Evolutionary conservation across 2,888 invertebrate genomes (phyloP).

Genomic region (Diarsia rubi): DNA sequence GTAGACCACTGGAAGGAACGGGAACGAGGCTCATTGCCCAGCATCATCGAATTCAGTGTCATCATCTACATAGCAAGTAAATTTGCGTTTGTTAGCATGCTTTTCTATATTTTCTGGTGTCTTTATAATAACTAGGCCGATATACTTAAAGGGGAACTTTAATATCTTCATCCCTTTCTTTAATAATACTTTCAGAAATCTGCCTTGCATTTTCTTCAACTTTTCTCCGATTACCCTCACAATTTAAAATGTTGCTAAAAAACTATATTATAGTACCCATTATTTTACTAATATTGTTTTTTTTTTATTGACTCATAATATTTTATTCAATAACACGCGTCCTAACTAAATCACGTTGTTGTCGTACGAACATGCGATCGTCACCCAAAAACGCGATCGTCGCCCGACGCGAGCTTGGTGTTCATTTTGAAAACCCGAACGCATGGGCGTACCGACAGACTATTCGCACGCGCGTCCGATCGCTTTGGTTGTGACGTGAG

Average conservation of each 20-base stretch:
- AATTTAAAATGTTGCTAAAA: neutral
- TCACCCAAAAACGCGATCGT: neutral
- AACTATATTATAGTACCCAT: no score
- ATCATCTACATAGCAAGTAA: constrained; percentile 97
- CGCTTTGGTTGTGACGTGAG: neutral
- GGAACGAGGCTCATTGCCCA: constrained; percentile 95
- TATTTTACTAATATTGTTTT: neutral
- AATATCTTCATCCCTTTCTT: neutral
- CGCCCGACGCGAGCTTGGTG: no score
- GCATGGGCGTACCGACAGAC: neutral
- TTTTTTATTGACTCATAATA: neutral
- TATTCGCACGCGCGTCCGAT: neutral
- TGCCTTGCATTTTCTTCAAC: neutral
- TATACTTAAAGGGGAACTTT: neutral
- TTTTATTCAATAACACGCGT: neutral
- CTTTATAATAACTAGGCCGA: neutral
- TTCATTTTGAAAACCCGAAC: neutral
- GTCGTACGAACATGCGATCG: neutral
- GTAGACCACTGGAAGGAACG: constrained; percentile 94
- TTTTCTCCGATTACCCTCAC: neutral
- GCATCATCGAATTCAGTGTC: constrained; percentile 95
- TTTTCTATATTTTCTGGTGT: constrained; percentile 33
- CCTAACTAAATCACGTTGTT: neutral
- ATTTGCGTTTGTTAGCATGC: constrained; percentile 85
- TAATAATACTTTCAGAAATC: neutral